Base-by-base conservation (phyloP, 2,113 vertebrate species). In the Anguilla rostrata region DNA sequence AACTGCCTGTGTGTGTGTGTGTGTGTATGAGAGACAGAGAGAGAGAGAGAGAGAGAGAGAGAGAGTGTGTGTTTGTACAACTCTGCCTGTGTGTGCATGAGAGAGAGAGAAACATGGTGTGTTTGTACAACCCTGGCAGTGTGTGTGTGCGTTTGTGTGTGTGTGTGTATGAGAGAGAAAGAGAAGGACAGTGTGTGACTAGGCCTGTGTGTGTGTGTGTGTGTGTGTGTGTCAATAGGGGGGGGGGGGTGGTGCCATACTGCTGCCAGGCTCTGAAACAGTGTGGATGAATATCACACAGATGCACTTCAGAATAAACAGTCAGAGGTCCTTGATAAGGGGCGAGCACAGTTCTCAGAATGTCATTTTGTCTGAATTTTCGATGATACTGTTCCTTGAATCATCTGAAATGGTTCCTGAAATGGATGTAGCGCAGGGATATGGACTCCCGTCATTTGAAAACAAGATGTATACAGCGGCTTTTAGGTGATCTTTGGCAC, bases 11-110 rank as follows among this genome's bases (percentile, higher is more conserved):
- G 39, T 46, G 9, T 53, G 39, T 82, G 26, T 46, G 43, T 46
- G 56, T 85, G 83, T 83, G 86, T 78, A 92, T 83, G 88, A 85
- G 92, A 39, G 88, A 1, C 49, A 63, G 46, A 16, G 66, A 46
- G 78, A 79, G 82, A 87, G 90, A 86, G 88, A 75, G 26, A 71
- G 78, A 15, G 83, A 84, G 90, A 49, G 84, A 89, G 87, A 26
- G 85, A 83, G 85, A 84, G 87, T 43, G 60, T 26, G 60, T 22
- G 22, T 26, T 4, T 66, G 60, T 66, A 9, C 57, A 60, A 6
- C 12, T 20, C 12, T 60, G 57, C 57, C 39, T 56, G 22, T 78
- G 82, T 34, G n/a, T 83, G 9, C 11, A 14, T 53, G 49, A 81
- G 86, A 82, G 88, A 46, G 80, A 87, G 87, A 84, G 82, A 75